Evolutionary conservation across 2,888 invertebrate genomes (phyloP).

Genomic region (Pterobdella sp.): DNA sequence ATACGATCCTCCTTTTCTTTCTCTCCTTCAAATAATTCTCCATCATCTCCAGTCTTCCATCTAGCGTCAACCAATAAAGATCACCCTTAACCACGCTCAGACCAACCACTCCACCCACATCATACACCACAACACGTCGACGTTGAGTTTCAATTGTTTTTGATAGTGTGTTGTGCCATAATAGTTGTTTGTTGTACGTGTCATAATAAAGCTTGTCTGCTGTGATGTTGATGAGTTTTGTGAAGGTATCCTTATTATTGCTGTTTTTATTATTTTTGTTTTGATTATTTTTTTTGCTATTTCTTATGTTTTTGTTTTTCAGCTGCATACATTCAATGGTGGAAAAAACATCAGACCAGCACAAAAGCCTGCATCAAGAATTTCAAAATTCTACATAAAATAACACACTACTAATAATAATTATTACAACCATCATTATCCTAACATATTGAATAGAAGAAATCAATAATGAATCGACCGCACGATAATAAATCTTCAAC

Average conservation of each 20-base stretch:
- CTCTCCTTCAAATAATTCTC: neutral
- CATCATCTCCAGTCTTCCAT: constrained; percentile 3
- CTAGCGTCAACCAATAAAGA: neutral
- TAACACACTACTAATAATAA: too few species aligned
- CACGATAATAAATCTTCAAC: too few species aligned
- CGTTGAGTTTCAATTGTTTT: neutral
- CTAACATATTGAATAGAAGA: too few species aligned
- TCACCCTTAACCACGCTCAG: neutral
- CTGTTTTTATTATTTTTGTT: too few species aligned
- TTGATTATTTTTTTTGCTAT: too few species aligned
- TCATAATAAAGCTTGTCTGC: neutral
- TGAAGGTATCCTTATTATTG: too few species aligned
- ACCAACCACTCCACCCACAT: neutral
- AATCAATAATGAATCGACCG: too few species aligned
- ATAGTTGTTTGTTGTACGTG: neutral
- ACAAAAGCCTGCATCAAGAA: constrained; percentile 7
- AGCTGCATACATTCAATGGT: neutral
- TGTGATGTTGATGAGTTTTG: neutral
- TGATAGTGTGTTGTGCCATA: neutral
- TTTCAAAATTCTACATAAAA: too few species aligned
- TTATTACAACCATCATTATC: too few species aligned
- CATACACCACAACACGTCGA: neutral
- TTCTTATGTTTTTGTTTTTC: neutral
- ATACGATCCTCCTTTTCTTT: neutral
- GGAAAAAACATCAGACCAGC: neutral